Conservation (phyloP, 1,140 invertebrate genomes). For the Drosophila insularis region DNA sequence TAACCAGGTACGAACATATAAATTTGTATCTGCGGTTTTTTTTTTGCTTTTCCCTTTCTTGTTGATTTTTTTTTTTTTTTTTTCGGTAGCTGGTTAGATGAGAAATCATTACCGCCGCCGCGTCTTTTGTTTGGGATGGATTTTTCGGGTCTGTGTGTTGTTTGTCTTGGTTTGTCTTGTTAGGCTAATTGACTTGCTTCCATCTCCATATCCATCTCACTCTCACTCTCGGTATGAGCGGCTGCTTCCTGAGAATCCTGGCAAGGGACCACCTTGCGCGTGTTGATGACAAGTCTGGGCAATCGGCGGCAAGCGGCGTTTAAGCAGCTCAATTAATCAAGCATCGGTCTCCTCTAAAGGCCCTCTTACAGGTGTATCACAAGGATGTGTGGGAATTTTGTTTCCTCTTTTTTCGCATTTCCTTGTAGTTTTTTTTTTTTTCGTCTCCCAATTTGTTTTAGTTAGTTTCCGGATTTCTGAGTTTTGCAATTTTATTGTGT, state of each 20-base stretch:
- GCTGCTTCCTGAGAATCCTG: slow-evolving; percentile 11
- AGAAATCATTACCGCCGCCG: slow-evolving; percentile 1
- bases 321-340: slow-evolving; percentile 76
- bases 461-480: too few species aligned
- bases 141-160: not conserved
- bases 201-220: slow-evolving; percentile 3
- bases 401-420: not conserved
- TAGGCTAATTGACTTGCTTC: slow-evolving; percentile 76
- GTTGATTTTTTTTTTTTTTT: slow-evolving; percentile 18
- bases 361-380: slow-evolving; percentile 26
- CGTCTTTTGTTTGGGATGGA: not conserved
- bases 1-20: slow-evolving; percentile 3
- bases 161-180: slow-evolving; percentile 61
- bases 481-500: too few species aligned
- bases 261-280: slow-evolving; percentile 61
- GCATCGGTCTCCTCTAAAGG: slow-evolving; percentile 22
- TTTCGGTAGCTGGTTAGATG: slow-evolving; percentile 51
- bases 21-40: slow-evolving; percentile 16
- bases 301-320: slow-evolving; percentile 25
- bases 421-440: not conserved
- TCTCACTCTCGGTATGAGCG: not conserved
- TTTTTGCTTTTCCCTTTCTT: slow-evolving; percentile 19
- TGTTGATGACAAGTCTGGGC: slow-evolving; percentile 55
- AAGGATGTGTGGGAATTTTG: slow-evolving; percentile 44
- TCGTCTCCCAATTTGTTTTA: too few species aligned